These are phyloP conservation scores for Luehdorfia chinensis DNA, from an alignment of 1,140 invertebrate genomes.

Conservation along the genomic window DNA sequence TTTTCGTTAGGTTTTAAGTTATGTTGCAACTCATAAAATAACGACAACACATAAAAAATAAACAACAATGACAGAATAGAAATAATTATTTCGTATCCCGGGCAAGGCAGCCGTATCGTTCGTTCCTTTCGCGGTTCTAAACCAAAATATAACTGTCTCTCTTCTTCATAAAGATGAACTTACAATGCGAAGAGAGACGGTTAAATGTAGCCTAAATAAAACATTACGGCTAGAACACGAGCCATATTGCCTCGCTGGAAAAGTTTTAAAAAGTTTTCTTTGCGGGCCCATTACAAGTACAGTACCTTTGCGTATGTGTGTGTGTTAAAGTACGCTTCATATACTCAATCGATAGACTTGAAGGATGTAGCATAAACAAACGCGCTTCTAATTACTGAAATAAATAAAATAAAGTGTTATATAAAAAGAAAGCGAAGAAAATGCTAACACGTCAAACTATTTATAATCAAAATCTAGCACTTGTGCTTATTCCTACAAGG, in stretches of 20 bases:
- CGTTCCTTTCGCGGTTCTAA: conserved; percentile 27
- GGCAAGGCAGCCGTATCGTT: conserved; percentile 60
- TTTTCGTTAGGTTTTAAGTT: conserved; percentile 27
- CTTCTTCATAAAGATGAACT: conserved; percentile 26
- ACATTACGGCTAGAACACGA: conserved; percentile 74
- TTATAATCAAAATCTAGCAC: no score
- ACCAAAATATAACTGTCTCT: conserved; percentile 45
- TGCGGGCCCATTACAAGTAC: conserved; percentile 77
- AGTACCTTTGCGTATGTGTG: conserved; percentile 55
- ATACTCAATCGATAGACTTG: conserved; percentile 62
- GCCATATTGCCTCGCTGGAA: conserved; percentile 78
- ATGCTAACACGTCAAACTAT: no score
- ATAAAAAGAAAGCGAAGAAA: neutral
- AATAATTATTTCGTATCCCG: conserved; percentile 76
- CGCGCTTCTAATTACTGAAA: conserved; percentile 15
- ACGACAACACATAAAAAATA: conserved; percentile 64
- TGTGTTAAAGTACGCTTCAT: conserved; percentile 45
- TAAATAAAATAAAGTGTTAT: no score
- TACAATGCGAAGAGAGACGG: conserved; percentile 46
- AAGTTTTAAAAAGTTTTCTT: conserved; percentile 79
- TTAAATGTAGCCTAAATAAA: conserved; percentile 73
- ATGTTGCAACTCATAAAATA: conserved; percentile 47
- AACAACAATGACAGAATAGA: conserved; percentile 73
- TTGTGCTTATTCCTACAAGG: no score
- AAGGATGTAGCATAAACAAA: conserved; percentile 29